Conservation (phyloP, 1,140 invertebrate species). For the Aphis gossypii region DNA sequence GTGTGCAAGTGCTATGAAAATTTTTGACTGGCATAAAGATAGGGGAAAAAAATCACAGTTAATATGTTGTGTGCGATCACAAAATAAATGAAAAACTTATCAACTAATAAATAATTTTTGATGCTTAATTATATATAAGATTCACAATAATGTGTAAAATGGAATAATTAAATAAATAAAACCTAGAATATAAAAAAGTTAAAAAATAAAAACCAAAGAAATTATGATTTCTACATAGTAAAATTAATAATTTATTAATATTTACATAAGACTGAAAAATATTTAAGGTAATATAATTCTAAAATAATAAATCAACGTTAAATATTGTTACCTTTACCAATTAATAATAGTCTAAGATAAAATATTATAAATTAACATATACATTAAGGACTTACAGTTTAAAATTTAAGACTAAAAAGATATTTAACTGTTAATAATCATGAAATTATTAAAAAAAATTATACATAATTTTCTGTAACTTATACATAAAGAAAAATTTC, state of each 20-base stretch:
- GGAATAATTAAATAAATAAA: conserved; percentile 34
- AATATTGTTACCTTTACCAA: conserved; percentile 53
- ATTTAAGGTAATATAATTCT: conserved; percentile 37
- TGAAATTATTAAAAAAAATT: conserved; percentile 39
- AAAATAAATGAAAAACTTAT: conserved; percentile 30
- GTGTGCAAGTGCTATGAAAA: neutral
- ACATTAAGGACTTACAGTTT: conserved; percentile 43
- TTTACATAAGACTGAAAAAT: conserved; percentile 31
- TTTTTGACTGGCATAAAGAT: conserved; percentile 18
- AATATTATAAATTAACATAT: conserved; percentile 40
- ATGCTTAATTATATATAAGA: conserved; percentile 25
- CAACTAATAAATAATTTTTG: conserved; percentile 19
- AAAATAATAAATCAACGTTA: conserved; percentile 41
- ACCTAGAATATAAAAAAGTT: conserved; percentile 30
- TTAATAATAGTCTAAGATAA: conserved; percentile 26
- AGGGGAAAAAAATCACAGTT: neutral
- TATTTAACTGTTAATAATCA: conserved; percentile 9
- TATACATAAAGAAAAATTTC: conserved; percentile 42
- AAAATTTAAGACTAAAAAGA: conserved; percentile 26
- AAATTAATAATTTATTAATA: conserved; percentile 39
- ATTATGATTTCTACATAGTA: conserved; percentile 35
- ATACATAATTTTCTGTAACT: conserved; percentile 28
- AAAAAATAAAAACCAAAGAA: conserved; percentile 47
- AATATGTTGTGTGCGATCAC: conserved; percentile 56
- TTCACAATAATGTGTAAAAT: conserved; percentile 21